Base-by-base conservation (phyloP, 1,140 invertebrate species). In the Galleria mellonella region DNA sequence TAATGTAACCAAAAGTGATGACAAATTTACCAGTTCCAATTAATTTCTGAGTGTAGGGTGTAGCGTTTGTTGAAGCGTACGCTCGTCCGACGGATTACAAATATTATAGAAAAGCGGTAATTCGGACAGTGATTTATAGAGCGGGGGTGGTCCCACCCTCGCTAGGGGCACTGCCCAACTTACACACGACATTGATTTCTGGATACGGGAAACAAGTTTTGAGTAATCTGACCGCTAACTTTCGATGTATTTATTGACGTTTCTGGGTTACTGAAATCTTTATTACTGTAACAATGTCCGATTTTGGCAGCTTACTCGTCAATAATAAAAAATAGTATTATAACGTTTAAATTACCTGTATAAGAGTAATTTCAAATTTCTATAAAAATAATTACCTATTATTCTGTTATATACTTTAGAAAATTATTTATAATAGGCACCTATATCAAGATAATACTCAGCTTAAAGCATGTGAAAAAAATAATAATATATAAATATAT, bases 51-150 rank as follows among this genome's bases (percentile, higher is more conserved):
- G 17, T 9, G 15, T 43, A 35, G 42, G 33, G 49, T 23, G 17
- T 23, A 23, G 55, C 63, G 60, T 67, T 67, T 62, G 71, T 23
- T 70, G 51, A 47, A 55, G 55, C 45, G 54, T 57, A 60, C 66
- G 68, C 58, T 58, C 73, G 66, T 66, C 69, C 70, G 39, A 60
- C 55, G 57, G 72, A 84, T 84, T 84, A 77, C 71, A 65, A 64
- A 76, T 79, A 63, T 82, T 76, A 75, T 72, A 82, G 70, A 76
- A 78, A 73, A 72, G 62, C 59, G 60, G 72, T 75, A 84, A 79
- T 77, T 74, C 59, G 76, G 81, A 84, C 77, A 81, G 76, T 82
- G 77, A 84, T 84, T 84, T 84, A 84, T 82, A 82, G 62, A 77
- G 55, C 61, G 75, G 77, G 77, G 79, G 76, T 72, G 69, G 60